These are phyloP conservation scores for Caenorhabditis macrosperma DNA, from an alignment of 2,888 invertebrate species.

Conservation along the genomic window DNA sequence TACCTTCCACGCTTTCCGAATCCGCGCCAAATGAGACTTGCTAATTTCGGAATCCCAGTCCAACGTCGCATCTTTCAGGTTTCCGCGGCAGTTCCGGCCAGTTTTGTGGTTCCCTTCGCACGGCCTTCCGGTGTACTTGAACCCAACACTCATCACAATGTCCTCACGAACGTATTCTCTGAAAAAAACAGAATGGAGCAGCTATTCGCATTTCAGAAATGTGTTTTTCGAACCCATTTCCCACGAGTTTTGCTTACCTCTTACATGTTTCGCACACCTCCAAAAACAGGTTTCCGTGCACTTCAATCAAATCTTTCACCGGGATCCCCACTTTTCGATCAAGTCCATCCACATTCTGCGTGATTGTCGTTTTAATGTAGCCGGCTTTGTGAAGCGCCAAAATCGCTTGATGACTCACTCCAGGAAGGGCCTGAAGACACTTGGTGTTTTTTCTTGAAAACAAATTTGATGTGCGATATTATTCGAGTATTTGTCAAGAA, in stretches of 20 bases:
- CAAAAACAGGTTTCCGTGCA: conserved; percentile 98
- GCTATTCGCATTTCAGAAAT: too few species aligned
- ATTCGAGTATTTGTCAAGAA: neutral
- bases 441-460: too few species aligned
- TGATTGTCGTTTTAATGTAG: conserved; percentile 84
- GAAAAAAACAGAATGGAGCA: conserved; percentile 26
- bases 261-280: conserved; percentile 92
- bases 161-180: conserved; percentile 88
- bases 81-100: conserved; percentile 84
- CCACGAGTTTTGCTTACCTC: conserved; percentile 81
- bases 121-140: conserved; percentile 85
- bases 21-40: conserved; percentile 82
- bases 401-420: conserved; percentile 30
- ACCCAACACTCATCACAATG: conserved; percentile 88
- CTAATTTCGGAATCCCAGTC: conserved; percentile 98
- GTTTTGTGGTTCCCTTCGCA: conserved; percentile 83
- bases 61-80: conserved; percentile 90
- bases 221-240: conserved; percentile 15
- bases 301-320: conserved; percentile 89
- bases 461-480: neutral
- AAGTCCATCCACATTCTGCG: conserved; percentile 98
- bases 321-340: conserved; percentile 92
- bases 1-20: conserved; percentile 31
- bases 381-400: conserved; percentile 44
- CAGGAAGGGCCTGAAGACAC: conserved; percentile 25